Base-by-base conservation (phyloP, 2,797 vertebrate genomes). In the Labroides dimidiatus region DNA sequence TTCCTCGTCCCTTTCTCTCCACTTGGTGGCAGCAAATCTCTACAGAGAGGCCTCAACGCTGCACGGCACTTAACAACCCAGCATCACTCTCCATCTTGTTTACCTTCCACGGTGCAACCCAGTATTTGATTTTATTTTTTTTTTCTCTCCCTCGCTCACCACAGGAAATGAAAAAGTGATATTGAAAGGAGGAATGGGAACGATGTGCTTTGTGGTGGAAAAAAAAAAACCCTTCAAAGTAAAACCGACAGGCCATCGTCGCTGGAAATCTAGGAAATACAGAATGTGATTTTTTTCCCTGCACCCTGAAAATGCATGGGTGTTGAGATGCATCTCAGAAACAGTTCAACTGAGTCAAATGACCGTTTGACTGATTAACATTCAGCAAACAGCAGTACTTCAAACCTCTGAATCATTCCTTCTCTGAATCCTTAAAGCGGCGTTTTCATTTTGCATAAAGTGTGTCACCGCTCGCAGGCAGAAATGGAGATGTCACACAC, bases 21-120 rank as follows among this genome's bases (percentile, higher is more conserved):
- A 92, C 90, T 78, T 74, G 92, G 82, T 79, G 92, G 92, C 90
- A 92, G 89, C 87, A 93, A 60, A 84, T 54, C 59, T 56, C 89
- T 66, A 69, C 36, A 43, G 53, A 72, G 83, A 36, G 10, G 19
- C 20, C 36, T 12, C 0, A 2, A 39, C n/a, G 2, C 55, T 56
- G 48, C 41, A 10, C 37, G 16, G 14, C 20, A 23, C 58, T 47
- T 41, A 43, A 62, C 39, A 43, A 73, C 48, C 1, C 43, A 67
- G 33, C 65, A 66, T 81, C 69, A n/a, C 64, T 82, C 84, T 87
- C 82, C 70, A 84, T 87, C 81, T 89, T 89, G 80, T 77, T 87
- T 89, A 84, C 57, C 66, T 71, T 51, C 20, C 43, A 64, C 48
- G 54, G 50, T 5, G 65, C 53, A 67, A 54, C 53, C 62, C 60